These are phyloP conservation scores for Nothoprocta pentlandii DNA, from an alignment of 2,113 vertebrate species.

Conservation along the genomic window DNA sequence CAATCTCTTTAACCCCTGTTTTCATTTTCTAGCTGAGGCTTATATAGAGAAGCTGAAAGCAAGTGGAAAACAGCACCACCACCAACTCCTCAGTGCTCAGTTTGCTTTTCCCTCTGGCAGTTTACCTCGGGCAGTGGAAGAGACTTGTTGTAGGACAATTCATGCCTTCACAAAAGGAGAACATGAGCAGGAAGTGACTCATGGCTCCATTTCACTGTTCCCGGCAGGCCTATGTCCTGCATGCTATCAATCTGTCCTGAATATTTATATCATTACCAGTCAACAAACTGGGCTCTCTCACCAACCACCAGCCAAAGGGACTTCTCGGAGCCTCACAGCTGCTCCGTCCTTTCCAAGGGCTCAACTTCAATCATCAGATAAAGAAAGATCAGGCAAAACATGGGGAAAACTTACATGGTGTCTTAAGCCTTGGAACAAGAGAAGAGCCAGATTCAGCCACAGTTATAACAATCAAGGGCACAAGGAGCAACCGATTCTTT, in stretches of 20 bases:
- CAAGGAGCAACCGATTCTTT: background rate
- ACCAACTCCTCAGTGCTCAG: fast-evolving
- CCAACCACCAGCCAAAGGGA: conserved; percentile 34
- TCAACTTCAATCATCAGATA: background rate
- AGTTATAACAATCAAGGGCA: background rate
- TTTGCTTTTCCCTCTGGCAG: background rate
- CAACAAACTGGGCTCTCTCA: conserved; percentile 45
- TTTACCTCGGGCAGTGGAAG: background rate
- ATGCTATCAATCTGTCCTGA: conserved; percentile 41
- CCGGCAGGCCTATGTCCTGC: conserved; percentile 25
- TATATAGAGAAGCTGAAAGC: conserved; percentile 35
- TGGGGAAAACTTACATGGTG: background rate
- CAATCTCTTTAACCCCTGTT: background rate
- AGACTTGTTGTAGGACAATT: background rate
- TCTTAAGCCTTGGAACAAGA: background rate
- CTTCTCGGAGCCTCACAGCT: conserved; percentile 57
- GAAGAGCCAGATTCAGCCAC: background rate
- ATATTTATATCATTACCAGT: conserved; percentile 54
- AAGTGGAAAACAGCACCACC: background rate
- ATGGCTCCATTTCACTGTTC: background rate
- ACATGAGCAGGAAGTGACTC: conserved; percentile 14
- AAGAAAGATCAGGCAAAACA: background rate
- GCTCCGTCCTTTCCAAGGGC: conserved; percentile 33
- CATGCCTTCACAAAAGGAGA: background rate
- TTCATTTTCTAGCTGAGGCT: conserved; percentile 39